Evolutionary conservation across 2,113 vertebrate species (phyloP).

Genomic region (Candoia aspera): DNA sequence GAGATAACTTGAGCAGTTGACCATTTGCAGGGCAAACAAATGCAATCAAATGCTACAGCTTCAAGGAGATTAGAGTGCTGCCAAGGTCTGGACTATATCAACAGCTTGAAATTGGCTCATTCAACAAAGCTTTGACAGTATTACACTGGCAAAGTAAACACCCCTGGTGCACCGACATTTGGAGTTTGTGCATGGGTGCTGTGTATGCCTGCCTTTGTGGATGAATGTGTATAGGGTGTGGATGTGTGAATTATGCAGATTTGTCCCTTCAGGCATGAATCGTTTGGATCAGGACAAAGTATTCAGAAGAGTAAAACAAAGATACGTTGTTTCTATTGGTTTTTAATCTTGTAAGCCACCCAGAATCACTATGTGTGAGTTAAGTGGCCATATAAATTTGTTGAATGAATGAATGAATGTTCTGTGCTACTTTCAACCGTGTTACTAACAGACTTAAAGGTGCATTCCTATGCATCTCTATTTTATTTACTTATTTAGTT

Average conservation of each 20-base stretch:
- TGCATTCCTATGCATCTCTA: not conserved
- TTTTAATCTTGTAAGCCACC: too few species aligned
- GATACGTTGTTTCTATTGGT: not conserved
- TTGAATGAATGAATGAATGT: too few species aligned
- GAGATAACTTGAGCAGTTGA: conserved; percentile 74
- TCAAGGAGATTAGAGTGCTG: conserved; percentile 77
- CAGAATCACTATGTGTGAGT: too few species aligned
- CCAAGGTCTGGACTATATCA: conserved; percentile 79
- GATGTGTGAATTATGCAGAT: not conserved
- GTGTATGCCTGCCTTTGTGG: not conserved
- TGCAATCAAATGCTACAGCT: conserved; percentile 76
- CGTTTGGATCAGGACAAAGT: not conserved
- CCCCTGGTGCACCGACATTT: not conserved
- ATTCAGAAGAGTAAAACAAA: not conserved
- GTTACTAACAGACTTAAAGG: not conserved
- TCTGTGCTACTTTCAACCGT: not conserved
- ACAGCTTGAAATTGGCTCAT: conserved; percentile 72
- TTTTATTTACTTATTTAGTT: too few species aligned
- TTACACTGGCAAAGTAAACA: conserved; percentile 71
- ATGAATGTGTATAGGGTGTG: not conserved
- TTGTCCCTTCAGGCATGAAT: not conserved
- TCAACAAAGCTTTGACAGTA: conserved; percentile 70
- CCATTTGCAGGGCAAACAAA: conserved; percentile 78
- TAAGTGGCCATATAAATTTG: too few species aligned
- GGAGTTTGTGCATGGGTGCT: not conserved